Base-by-base conservation (phyloP, 2,797 vertebrate species). In the Pteropus rufus region DNA sequence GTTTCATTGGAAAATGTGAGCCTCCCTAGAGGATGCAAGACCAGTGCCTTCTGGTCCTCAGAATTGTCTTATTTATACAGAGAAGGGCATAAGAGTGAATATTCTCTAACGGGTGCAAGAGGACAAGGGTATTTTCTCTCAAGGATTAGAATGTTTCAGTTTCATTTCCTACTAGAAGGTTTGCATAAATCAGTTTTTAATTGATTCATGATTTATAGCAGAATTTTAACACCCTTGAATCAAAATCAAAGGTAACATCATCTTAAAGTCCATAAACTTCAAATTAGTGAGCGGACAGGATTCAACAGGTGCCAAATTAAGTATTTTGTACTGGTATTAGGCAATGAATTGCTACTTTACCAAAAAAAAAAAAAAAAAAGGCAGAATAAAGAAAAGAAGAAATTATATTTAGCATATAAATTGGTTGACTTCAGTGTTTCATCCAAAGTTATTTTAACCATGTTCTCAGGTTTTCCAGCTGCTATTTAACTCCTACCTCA, bases 381-480 rank as follows among this genome's bases (percentile, higher is more conserved):
- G 12, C 0, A 76, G 36, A 58, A 46, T 31, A 60, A 34, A 44
- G 16, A 86, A 54, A 67, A 23, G 36, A 62, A 49, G 29, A 70
- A 94, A 31, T 24, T 6, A n/a, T 58, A 54, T 46, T 10, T 52
- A n/a, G 2, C 31, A 36, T 26, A 46, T 36, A 72, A 86, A 84
- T 76, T 76, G 8, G 15, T 41, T 70, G 24, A 77, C 16, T 62
- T 76, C 54, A 64, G 14, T 89, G 14, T 41, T 89, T 93, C 87
- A 76, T 70, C 21, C 29, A 96, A 94, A 95, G 69, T 46, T 94
- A 94, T 52, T 60, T 93, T 36, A 9, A 62, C 15, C 60, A 21
- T 36, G 12, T 62, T 83, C 91, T 96, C 26, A 31, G 60, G 60
- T 96, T 98, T 97, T 96, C 26, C 26, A 96, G 9, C 8, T 64